Percentiles rank a stretch among this genome's conserved stretches.
phyloP scores from a whole-genome alignment of 2,888 invertebrate species.

The Aspidiotus destructor region DNA sequence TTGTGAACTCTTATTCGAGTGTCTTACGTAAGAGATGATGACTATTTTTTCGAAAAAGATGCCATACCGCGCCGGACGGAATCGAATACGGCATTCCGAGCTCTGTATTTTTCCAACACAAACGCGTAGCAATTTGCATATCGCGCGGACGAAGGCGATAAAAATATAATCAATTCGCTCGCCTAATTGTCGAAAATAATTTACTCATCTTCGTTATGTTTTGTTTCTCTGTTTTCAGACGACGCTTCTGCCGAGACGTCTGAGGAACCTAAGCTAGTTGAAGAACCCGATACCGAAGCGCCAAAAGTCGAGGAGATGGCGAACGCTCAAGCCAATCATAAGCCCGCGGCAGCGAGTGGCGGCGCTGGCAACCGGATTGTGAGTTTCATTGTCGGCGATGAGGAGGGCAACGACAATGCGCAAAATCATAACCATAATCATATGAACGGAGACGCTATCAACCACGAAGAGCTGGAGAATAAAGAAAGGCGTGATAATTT shows the following conservation, averaged over 20 bases:
- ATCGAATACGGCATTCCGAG: no score
- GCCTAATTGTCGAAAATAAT: background rate
- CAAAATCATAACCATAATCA: conserved; percentile 21
- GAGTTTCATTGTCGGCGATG: conserved; percentile 35
- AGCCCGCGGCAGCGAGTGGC: conserved; percentile 9
- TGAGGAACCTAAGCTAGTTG: conserved; percentile 13
- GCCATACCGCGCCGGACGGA: no score
- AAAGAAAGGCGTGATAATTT: conserved; percentile 27
- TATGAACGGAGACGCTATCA: conserved; percentile 26
- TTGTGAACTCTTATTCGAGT: no score
- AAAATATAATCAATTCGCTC: background rate
- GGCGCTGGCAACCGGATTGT: conserved; percentile 25
- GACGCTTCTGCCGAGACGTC: conserved; percentile 9
- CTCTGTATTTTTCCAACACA: no score
- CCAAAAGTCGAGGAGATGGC: conserved; percentile 1
- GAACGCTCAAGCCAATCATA: conserved; percentile 19
- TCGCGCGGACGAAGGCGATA: background rate
- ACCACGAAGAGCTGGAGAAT: conserved; percentile 14
- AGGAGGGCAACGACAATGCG: conserved; percentile 31
- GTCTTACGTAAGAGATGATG: no score
- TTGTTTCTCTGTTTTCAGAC: conserved; percentile 3
- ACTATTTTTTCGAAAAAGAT: no score
- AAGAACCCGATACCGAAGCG: background rate
- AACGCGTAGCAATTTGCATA: no score
- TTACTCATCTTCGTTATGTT: background rate